These are phyloP conservation scores for Nixonia krombeini DNA, from an alignment of 1,140 invertebrate genomes.

Conservation along the genomic window DNA sequence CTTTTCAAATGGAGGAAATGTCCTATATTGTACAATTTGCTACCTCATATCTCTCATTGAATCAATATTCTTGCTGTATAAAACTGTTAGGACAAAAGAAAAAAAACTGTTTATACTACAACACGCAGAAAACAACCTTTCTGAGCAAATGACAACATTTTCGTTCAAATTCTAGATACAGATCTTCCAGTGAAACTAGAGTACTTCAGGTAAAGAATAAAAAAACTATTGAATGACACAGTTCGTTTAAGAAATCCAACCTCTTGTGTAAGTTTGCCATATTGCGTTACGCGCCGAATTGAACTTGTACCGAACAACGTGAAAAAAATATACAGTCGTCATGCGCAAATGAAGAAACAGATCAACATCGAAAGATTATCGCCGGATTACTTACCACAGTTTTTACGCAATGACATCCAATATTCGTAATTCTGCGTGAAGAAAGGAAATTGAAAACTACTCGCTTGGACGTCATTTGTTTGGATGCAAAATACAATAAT, in stretches of 20 bases:
- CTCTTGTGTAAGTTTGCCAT: slow-evolving; percentile 22
- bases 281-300: slow-evolving; percentile 31
- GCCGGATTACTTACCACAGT: slow-evolving; percentile 6
- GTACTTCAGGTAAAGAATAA: slow-evolving; percentile 18
- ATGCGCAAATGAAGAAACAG: slow-evolving; percentile 27
- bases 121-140: no score
- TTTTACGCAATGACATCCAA: slow-evolving; percentile 22
- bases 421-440: slow-evolving; percentile 6
- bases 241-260: slow-evolving; percentile 22
- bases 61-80: no score
- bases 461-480: no score
- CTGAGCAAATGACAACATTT: no score
- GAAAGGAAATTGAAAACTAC: background rate
- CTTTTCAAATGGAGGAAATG: no score
- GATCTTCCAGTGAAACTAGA: background rate
- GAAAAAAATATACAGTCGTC: slow-evolving; percentile 4
- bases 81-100: no score
- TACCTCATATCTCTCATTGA: no score
- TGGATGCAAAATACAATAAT: no score
- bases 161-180: no score
- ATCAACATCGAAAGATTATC: slow-evolving; percentile 12
- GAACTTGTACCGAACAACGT: slow-evolving; percentile 21
- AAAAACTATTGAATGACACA: slow-evolving; percentile 28
- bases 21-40: no score
- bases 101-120: no score